phyloP scores from a whole-genome alignment of 1,140 invertebrate genomes.

The Dryas iulia region DNA sequence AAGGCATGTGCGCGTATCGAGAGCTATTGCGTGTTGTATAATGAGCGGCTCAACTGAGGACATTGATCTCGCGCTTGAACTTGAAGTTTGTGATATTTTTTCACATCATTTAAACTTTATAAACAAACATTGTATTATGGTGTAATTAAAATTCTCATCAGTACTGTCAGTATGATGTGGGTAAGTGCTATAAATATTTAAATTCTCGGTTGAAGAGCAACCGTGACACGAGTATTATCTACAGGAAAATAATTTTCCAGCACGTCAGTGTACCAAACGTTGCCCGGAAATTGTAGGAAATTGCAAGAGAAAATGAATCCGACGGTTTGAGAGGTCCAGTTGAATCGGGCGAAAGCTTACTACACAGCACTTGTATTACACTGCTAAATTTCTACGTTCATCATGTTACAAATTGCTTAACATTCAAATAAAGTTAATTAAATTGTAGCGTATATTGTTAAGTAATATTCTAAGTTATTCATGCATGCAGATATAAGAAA shows the following conservation, averaged over 20 bases:
- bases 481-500: constrained; percentile 36
- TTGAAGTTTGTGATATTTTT: constrained; percentile 40
- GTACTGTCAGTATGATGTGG: constrained; percentile 8
- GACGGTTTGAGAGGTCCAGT: constrained; percentile 66
- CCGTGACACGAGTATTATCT: constrained; percentile 46
- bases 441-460: background rate
- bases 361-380: background rate
- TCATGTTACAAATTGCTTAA: background rate
- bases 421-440: background rate
- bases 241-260: constrained; percentile 72
- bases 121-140: constrained; percentile 7
- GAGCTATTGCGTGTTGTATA: constrained; percentile 49
- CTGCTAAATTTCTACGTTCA: background rate
- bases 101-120: constrained; percentile 8
- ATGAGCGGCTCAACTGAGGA: constrained; percentile 42
- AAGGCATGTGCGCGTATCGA: constrained; percentile 45
- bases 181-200: constrained; percentile 32
- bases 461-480: constrained; percentile 20
- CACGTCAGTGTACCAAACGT: constrained; percentile 65
- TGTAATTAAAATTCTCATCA: constrained; percentile 19
- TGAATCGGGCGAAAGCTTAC: constrained; percentile 47
- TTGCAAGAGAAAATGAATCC: constrained; percentile 79
- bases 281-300: constrained; percentile 79
- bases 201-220: constrained; percentile 30
- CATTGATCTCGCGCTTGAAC: constrained; percentile 69